phyloP scores from a whole-genome alignment of 2,888 invertebrate genomes.

The Anaspis maculata region DNA sequence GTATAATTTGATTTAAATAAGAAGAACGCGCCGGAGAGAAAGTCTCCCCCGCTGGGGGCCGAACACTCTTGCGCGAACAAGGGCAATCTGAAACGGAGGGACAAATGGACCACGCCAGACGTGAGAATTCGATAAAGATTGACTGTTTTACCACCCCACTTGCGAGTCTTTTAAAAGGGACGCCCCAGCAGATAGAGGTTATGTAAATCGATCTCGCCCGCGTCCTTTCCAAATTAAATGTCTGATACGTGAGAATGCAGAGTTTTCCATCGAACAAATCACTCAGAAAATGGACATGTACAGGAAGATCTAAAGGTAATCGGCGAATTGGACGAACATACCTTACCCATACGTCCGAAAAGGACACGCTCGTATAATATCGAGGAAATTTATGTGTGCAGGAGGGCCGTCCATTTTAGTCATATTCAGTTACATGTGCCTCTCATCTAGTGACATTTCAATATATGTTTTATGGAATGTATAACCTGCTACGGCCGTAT shows the following conservation, averaged over 20 bases:
- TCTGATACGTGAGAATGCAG: too few species aligned
- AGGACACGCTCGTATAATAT: too few species aligned
- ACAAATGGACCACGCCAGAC: conserved; percentile 30
- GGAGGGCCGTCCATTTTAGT: conserved; percentile 27
- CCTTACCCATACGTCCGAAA: too few species aligned
- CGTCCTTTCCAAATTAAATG: too few species aligned
- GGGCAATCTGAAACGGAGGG: conserved; percentile 16
- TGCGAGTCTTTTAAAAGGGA: too few species aligned
- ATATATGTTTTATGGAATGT: conserved; percentile 43
- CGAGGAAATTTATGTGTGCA: conserved; percentile 22
- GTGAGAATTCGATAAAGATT: conserved; percentile 41
- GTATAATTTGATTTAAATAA: conserved; percentile 45
- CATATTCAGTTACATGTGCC: conserved; percentile 33
- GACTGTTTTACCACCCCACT: conserved; percentile 33
- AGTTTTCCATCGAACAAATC: too few species aligned
- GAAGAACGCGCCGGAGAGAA: too few species aligned
- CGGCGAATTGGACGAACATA: too few species aligned
- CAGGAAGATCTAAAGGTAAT: too few species aligned
- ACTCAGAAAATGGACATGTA: too few species aligned
- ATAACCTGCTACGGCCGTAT: conserved; percentile 39
- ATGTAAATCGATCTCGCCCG: too few species aligned
- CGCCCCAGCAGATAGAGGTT: too few species aligned
- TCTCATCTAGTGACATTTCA: conserved; percentile 36
- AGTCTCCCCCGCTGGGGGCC: conserved; percentile 29
- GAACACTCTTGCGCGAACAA: not conserved